These are phyloP conservation scores for Fragariocoptes setiger DNA, from an alignment of 1,140 invertebrate genomes.

Conservation along the genomic window DNA sequence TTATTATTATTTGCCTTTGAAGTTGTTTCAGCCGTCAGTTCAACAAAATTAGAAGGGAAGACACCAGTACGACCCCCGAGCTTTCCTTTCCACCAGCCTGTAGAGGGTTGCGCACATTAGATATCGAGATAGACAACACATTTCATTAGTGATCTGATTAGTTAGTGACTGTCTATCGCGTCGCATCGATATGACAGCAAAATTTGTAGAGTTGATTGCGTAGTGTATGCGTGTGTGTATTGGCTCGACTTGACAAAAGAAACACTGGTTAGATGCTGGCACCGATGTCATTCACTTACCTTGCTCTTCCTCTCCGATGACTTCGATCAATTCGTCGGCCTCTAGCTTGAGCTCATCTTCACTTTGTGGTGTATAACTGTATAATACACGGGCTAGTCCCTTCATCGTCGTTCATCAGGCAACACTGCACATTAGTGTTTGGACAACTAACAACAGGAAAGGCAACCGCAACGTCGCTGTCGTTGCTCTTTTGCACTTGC, in stretches of 20 bases:
- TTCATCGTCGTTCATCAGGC: slow-evolving; percentile 12
- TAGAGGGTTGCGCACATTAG: not conserved
- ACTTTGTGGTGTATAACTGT: slow-evolving; percentile 61
- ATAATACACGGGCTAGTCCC: slow-evolving; percentile 45
- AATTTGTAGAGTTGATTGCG: not conserved
- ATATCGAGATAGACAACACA: no score
- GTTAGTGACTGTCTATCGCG: no score
- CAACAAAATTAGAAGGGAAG: slow-evolving; percentile 77
- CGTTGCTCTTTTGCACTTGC: not conserved
- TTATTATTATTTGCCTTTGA: not conserved
- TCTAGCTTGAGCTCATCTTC: slow-evolving; percentile 56
- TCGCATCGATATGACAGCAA: not conserved
- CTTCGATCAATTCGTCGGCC: slow-evolving; percentile 53
- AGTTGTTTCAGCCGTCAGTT: not conserved
- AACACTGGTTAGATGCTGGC: not conserved
- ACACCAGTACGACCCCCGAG: slow-evolving; percentile 39
- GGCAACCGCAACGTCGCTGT: not conserved
- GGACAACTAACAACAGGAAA: not conserved
- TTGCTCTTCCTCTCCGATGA: slow-evolving; percentile 56
- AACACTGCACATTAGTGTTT: no score
- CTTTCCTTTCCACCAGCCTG: slow-evolving; percentile 22
- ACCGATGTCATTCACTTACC: slow-evolving; percentile 18
- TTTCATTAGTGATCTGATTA: no score
- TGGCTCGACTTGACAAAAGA: not conserved
- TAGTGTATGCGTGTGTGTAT: not conserved